Base-by-base conservation (phyloP, 2,888 invertebrate species). In the Philaethria dido region DNA sequence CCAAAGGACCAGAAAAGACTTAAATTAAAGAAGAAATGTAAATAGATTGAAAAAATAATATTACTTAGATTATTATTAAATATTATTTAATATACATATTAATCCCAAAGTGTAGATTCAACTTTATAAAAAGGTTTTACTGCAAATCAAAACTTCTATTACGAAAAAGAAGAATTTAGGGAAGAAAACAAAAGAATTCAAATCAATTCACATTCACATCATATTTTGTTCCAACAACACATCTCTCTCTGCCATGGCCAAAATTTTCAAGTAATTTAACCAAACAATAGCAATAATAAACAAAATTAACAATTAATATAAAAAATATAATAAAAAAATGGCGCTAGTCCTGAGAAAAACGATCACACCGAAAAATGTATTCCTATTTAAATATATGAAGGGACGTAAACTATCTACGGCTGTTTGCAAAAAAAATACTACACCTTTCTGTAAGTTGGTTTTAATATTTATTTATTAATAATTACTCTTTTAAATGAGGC, bases 311-410 rank as follows among this genome's bases (percentile, higher is more conserved):
- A 66, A 45, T 3, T 11, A 60, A 64, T 66, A 67, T 66, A 68
- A 71, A 75, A 73, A 18, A 61, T 66, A 71, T 16, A 33, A 69
- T 70, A 73, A 68, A 78, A 86, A 77, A 69, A 90, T 89, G 90
- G 88, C 90, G 74, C 74, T 88, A 72, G 85, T 88, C 69, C 74
- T 90, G 73, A 85, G 86, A 73, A 90, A 89, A 73, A 84, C 86
- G 22, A 82, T 86, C 68, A 69, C 85, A 69, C 80, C 87, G 6
- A 89, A 80, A 75, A 87, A 89, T 54, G 78, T 86, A 8, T 80
- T 87, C 33, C 70, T 89, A 65, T 73, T 89, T 2, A 89, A 88
- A 85, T 88, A 85, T 66, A 80, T 89, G 13, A 87, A 83, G 70
- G 83, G 85, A 42, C 80, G 88, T 11, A 75, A 84, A 3, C 69